phyloP scores from a whole-genome alignment of 2,113 vertebrate genomes.

The Notechis scutatus region DNA sequence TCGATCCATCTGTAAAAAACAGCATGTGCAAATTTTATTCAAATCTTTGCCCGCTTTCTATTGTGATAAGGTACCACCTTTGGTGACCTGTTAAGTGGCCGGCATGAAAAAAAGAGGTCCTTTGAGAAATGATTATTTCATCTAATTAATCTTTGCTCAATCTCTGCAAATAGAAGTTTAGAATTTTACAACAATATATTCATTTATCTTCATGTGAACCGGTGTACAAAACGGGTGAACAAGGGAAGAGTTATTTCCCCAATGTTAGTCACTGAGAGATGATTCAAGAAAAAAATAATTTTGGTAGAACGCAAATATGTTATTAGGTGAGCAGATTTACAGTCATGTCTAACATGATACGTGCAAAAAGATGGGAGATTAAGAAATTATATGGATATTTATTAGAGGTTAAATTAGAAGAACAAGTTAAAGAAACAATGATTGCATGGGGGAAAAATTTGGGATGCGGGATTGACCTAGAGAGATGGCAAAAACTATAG shows the following conservation, averaged over 20 bases:
- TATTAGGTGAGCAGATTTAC: neutral
- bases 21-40: neutral
- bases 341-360: neutral
- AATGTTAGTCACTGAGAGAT: neutral
- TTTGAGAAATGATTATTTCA: neutral
- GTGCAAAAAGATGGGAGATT: neutral
- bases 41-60: neutral
- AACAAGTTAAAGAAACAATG: too few species aligned
- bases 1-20: neutral
- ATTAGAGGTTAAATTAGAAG: too few species aligned
- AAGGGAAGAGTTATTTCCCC: neutral
- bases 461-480: too few species aligned
- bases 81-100: too few species aligned
- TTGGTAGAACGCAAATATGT: neutral
- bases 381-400: too few species aligned
- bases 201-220: neutral
- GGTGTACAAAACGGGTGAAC: neutral
- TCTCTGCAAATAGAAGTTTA: neutral
- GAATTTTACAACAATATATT: neutral
- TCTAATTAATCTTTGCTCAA: neutral
- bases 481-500: too few species aligned
- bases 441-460: too few species aligned
- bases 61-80: neutral
- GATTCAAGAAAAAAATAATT: neutral
- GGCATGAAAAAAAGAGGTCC: neutral